Conservation (phyloP, 2,888 invertebrate genomes). For the Netelia inedita region DNA sequence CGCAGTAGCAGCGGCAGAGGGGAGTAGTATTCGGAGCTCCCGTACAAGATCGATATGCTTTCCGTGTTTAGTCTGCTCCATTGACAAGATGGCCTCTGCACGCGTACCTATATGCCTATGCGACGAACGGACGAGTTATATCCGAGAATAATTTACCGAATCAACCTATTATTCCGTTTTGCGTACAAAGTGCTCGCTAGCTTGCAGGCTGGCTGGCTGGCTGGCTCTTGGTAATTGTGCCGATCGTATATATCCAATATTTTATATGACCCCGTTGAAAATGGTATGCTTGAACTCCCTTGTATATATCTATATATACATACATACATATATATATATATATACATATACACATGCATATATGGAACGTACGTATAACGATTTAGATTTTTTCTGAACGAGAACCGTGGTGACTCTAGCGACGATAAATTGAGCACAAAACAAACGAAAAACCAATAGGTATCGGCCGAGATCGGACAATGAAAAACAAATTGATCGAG, state of each 20-base stretch:
- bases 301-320: neutral
- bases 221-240: too few relatives aligned
- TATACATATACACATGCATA: neutral
- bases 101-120: neutral
- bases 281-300: too few relatives aligned
- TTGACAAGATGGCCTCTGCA: slow-evolving; percentile 58
- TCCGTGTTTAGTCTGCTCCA: slow-evolving; percentile 7
- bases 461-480: neutral
- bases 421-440: neutral
- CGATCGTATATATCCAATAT: too few relatives aligned
- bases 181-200: too few relatives aligned
- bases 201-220: too few relatives aligned
- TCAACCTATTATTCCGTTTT: too few relatives aligned
- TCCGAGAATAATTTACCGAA: too few relatives aligned
- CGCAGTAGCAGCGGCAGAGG: too few relatives aligned
- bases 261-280: too few relatives aligned
- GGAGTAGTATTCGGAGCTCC: slow-evolving; percentile 17
- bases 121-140: neutral
- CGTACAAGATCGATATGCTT: slow-evolving; percentile 26
- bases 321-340: neutral
- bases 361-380: neutral
- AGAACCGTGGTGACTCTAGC: neutral
- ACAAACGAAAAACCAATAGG: neutral
- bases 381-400: neutral
- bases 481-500: neutral